Conservation (phyloP, 2,797 vertebrate species). For the Melanotaenia boesemani region DNA sequence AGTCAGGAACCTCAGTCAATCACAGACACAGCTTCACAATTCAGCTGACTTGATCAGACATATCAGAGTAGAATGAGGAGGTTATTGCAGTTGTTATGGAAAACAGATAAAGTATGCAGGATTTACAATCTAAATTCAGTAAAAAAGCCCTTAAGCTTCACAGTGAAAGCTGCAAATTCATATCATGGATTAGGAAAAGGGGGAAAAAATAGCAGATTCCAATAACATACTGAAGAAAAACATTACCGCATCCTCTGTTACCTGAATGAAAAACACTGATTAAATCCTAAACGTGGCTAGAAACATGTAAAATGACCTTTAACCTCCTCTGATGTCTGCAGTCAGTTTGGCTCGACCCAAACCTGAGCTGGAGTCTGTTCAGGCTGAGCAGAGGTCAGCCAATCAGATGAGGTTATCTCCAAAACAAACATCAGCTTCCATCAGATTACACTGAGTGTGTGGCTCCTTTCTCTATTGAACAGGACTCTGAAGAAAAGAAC, state of each 20-base stretch:
- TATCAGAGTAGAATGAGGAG: neutral
- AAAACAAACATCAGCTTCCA: conserved; percentile 72
- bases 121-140: neutral
- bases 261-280: neutral
- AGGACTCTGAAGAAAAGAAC: conserved; percentile 15
- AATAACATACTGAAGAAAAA: neutral
- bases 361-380: conserved; percentile 25
- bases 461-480: conserved; percentile 18
- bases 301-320: conserved; percentile 7
- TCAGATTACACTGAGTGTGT: conserved; percentile 45
- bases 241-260: neutral
- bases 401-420: conserved; percentile 70
- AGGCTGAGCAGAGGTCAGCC: conserved; percentile 63
- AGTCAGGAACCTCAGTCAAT: neutral
- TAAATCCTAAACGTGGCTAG: neutral
- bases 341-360: neutral
- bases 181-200: neutral
- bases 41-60: neutral
- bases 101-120: neutral
- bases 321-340: conserved; percentile 6
- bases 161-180: neutral
- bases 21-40: neutral
- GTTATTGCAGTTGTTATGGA: neutral
- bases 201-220: neutral
- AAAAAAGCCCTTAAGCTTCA: neutral